Evolutionary conservation across 2,888 invertebrate genomes (phyloP), one percentile per base, ranked within the genome.

Genomic region (Pseudanteris insignis): DNA sequence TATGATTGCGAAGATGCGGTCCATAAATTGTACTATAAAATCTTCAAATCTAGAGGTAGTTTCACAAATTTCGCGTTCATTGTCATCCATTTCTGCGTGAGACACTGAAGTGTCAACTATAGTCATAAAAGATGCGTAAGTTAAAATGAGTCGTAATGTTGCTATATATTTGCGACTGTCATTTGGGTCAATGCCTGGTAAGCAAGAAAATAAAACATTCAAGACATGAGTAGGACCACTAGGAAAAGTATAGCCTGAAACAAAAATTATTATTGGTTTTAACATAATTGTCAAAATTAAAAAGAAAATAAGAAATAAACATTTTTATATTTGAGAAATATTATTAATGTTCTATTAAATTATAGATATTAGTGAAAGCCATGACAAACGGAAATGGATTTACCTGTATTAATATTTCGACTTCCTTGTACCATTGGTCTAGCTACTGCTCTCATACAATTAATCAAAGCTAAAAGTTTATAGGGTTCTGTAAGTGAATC

Each of bases 171-270:
- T 91, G 64, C 86, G 85, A 29, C 89, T 84, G 78, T 96, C 95
- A 73, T 96, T 96, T 0, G 92, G 89, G 78, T 96, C 96, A 30
- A 96, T 89, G 8, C 94, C 95, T 0, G 96, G 95, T 10, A 96
- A 81, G 0, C 91, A 84, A 0, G 89, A 87, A 75, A 90, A 85
- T 8, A 96, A 82, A 14, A 96, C 82, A 0, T 93, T 92, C 10
- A 96, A 83, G 0, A 94, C 88, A 70, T 94, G 91, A 0, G 86
- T 86, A 2, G 90, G 89, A 0, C 93, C 94, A 75, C 91, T 91
- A 0, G 87, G 85, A 74, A 86, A 91, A 8, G 68, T 66, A 74
- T 66, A 83, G 68, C 76, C 83, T 82, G 55, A 70, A 79, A 57
- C 4, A 37, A 21, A 21, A 21, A 21, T n/a, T n/a, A n/a, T n/a